These are phyloP conservation scores for Ammodytes dubius DNA, from an alignment of 2,113 vertebrate species.

Conservation along the genomic window DNA sequence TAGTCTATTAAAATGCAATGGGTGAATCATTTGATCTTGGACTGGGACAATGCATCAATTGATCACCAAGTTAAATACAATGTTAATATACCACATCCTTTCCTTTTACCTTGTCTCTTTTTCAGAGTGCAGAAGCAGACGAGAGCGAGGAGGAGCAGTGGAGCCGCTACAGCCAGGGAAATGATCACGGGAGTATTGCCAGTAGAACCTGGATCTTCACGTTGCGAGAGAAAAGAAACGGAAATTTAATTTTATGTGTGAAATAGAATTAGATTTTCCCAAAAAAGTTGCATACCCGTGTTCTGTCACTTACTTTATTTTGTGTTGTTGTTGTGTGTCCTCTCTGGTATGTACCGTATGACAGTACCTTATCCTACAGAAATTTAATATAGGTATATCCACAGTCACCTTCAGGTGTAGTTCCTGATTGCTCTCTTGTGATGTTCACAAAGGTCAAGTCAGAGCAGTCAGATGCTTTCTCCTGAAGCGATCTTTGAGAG, in stretches of 20 bases:
- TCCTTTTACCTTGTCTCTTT: slow-evolving; percentile 45
- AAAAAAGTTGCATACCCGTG: no score
- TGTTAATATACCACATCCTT: background rate
- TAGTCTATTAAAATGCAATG: no score
- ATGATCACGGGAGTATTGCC: rapidly evolving
- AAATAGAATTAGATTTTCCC: no score
- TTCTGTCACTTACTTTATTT: no score
- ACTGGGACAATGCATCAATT: no score
- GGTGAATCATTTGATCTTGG: background rate
- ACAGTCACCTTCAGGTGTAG: no score
- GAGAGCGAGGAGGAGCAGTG: slow-evolving; percentile 10
- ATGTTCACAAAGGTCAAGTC: background rate
- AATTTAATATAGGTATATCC: no score
- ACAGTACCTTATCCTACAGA: no score
- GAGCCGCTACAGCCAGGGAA: background rate
- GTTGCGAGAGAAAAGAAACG: background rate
- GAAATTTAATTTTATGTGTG: no score
- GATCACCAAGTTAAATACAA: background rate
- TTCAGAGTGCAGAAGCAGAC: slow-evolving; percentile 22
- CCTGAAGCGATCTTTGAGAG: rapidly evolving
- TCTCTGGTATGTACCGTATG: no score
- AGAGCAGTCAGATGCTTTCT: rapidly evolving
- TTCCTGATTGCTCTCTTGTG: no score
- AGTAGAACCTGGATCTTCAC: rapidly evolving
- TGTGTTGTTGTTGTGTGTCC: no score